Base-by-base conservation (phyloP, 2,797 vertebrate genomes). In the Adelosebastes latens region DNA sequence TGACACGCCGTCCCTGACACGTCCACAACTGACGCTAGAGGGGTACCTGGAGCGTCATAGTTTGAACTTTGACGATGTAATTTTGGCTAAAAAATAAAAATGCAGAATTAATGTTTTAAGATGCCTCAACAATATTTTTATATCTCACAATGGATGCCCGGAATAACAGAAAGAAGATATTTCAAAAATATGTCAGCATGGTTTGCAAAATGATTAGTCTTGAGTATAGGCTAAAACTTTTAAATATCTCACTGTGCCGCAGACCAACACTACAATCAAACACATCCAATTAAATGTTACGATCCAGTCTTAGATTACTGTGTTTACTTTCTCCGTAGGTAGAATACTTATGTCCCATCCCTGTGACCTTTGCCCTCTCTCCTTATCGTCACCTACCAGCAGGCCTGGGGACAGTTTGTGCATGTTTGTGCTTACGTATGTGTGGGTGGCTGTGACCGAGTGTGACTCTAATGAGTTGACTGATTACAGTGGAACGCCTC, bases 391-490 rank as follows among this genome's bases (percentile, higher is more conserved):
- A 77, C 77, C 85, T 87, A 68, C 65, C 75, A 13, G 52, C 69
- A 81, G 66, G 67, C 61, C 75, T 22, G 75, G 82, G 72, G 79
- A 83, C 66, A 62, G 72, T 81, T 59, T 65, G 73, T 72, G 61
- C 22, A 16, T 52, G 27, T 80, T 56, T 70, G 75, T 84, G 63
- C 27, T 27, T 52, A 6, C 20, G 42, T 67, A 39, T 70, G 77
- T 39, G 72, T 80, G 81, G 34, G 81, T 39, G 80, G 46, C 24
- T 65, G 74, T 80, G 89, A 76, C 79, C 34, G 82, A 88, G 73
- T 56, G 72, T 85, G 78, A 81, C 86, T 84, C 89, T 94, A 93
- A 94, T 92, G 87, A 94, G 90, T 85, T 73, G 72, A 91, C 79
- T 93, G 94, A 94, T 95, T 89, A 82, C 76, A 87, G 87, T 67